A percentile compares a stretch with the other conserved stretches of the same genome.
These are phyloP conservation scores for Stegodyphus dumicola DNA, from an alignment of 1,140 invertebrate species.

Conservation along the genomic window DNA sequence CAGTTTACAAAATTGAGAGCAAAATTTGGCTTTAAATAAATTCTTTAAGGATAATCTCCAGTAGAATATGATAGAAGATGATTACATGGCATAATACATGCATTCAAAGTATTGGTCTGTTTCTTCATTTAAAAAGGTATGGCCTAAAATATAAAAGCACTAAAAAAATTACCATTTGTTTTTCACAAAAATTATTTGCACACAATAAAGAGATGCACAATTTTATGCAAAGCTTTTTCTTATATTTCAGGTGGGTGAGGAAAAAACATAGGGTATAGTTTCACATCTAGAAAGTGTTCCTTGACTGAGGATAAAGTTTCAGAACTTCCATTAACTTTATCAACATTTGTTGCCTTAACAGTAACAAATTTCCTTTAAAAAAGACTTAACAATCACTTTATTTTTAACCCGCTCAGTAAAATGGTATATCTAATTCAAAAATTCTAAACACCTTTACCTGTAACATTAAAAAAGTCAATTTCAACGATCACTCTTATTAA, in stretches of 20 bases:
- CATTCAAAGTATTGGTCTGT: too few species aligned
- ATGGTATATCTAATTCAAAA: conserved; percentile 13
- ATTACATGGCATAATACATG: too few species aligned
- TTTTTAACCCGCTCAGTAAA: conserved; percentile 10
- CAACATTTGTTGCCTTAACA: not conserved
- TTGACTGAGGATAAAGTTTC: not conserved
- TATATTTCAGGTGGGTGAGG: not conserved
- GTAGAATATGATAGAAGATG: too few species aligned
- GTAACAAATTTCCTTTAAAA: not conserved
- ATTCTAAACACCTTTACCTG: conserved; percentile 3
- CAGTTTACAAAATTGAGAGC: not conserved
- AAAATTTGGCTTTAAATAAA: not conserved
- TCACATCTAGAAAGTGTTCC: conserved; percentile 10
- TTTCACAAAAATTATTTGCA: not conserved
- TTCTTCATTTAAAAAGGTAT: too few species aligned
- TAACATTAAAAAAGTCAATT: conserved; percentile 22
- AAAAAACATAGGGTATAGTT: not conserved
- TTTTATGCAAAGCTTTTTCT: not conserved
- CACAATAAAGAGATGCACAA: not conserved
- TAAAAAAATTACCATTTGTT: not conserved
- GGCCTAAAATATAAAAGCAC: too few species aligned
- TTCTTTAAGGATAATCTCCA: too few species aligned
- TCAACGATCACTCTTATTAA: not conserved
- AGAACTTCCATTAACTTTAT: not conserved
- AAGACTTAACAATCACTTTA: not conserved